phyloP scores from a whole-genome alignment of 2,797 vertebrate genomes.

The Tapirus indicus region DNA sequence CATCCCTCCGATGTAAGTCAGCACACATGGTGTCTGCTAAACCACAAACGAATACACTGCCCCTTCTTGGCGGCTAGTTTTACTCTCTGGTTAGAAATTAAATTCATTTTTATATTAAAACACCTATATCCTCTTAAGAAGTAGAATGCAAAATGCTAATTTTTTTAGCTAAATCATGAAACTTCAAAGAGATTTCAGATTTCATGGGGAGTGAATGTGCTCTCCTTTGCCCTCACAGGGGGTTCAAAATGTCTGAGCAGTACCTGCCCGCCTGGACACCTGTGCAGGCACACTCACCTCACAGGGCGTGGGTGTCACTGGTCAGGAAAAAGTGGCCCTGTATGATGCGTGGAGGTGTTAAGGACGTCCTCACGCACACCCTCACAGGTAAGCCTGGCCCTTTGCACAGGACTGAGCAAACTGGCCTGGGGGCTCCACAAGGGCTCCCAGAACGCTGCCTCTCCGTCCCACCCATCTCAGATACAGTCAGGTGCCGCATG shows the following conservation, averaged over 20 bases:
- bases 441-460: not conserved
- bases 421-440: rapidly evolving
- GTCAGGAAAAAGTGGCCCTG: not conserved
- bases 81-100: not conserved
- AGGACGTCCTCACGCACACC: rapidly evolving
- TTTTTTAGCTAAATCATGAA: not conserved
- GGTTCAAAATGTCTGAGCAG: not conserved
- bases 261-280: rapidly evolving
- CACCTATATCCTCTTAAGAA: not conserved
- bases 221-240: not conserved
- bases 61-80: not conserved
- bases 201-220: rapidly evolving
- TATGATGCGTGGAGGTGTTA: not conserved
- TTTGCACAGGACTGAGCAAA: rapidly evolving
- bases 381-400: rapidly evolving
- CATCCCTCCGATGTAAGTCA: not conserved
- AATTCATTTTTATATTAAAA: not conserved
- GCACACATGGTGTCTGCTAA: no score
- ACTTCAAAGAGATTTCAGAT: not conserved
- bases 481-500: no score
- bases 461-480: rapidly evolving
- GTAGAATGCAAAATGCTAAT: not conserved
- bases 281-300: rapidly evolving
- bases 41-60: rapidly evolving
- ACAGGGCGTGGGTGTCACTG: rapidly evolving